A percentile compares a stretch with the other conserved stretches of the same genome.
phyloP scores from a whole-genome alignment of 2,113 vertebrate genomes.

The Aptenodytes patagonicus region DNA sequence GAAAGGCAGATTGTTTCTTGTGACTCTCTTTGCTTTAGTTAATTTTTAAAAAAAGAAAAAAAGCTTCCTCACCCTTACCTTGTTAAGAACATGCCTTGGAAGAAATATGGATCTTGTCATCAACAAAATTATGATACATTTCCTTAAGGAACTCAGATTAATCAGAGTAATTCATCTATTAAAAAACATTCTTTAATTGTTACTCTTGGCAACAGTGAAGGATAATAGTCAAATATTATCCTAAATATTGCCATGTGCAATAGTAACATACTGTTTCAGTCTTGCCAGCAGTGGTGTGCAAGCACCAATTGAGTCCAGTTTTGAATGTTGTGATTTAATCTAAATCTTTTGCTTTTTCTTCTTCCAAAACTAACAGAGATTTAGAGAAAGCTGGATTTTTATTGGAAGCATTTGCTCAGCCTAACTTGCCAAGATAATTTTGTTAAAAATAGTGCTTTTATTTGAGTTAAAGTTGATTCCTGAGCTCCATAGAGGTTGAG shows the following conservation, averaged over 20 bases:
- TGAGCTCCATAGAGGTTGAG: slow-evolving; percentile 33
- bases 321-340: slow-evolving; percentile 43
- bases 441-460: slow-evolving; percentile 59
- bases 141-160: slow-evolving; percentile 18
- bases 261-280: slow-evolving; percentile 46
- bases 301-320: neutral
- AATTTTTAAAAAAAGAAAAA: no score
- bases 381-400: slow-evolving; percentile 56
- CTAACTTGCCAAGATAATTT: slow-evolving; percentile 55
- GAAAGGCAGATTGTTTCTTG: neutral
- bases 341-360: slow-evolving; percentile 43
- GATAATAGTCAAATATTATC: slow-evolving; percentile 65
- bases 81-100: slow-evolving; percentile 48
- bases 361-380: slow-evolving; percentile 65
- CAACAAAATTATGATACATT: slow-evolving; percentile 68
- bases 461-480: slow-evolving; percentile 64
- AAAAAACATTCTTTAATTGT: slow-evolving; percentile 43
- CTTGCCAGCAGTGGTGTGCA: slow-evolving; percentile 42
- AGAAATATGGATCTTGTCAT: slow-evolving; percentile 62
- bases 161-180: slow-evolving; percentile 51
- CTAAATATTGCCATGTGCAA: slow-evolving; percentile 72
- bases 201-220: slow-evolving; percentile 62
- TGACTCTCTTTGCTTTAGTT: no score
- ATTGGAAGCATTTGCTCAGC: slow-evolving; percentile 70
- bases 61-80: neutral